Base-by-base conservation (phyloP, 2,888 invertebrate species). In the Heliconius ethilla region DNA sequence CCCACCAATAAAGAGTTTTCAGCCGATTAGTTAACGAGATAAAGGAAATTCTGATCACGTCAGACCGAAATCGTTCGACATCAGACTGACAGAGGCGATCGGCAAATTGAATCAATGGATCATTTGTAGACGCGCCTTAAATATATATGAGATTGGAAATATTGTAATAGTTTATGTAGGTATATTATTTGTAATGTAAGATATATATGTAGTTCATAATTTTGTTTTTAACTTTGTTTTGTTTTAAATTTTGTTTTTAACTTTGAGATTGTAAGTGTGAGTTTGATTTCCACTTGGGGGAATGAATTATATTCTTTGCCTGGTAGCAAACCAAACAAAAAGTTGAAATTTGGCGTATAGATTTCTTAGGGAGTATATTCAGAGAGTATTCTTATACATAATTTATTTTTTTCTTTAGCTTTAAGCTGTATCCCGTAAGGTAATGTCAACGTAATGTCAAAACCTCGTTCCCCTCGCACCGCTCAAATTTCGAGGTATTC, bases 21-120 rank as follows among this genome's bases (percentile, higher is more conserved):
- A 65, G 70, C 40, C 79, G 79, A 76, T 79, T 77, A 77, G 75
- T 74, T 70, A 79, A 79, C 79, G 79, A 75, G 79, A 65, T 63
- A 37, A 65, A 67, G 51, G 45, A 22, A 40, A 83, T 84, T 82
- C 83, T 65, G 79, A 81, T 81, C 83, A 82, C 84, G 83, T 83
- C 80, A 82, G 76, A 78, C 76, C 80, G 62, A 80, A 81, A 83
- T 83, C 82, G 82, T 80, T 74, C 75, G 77, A 81, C 81, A 83
- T 84, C 82, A 82, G 81, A 78, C 72, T 62, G 74, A 70, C 74
- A 72, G 76, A 76, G 76, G 77, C 67, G 33, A 73, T 67, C 65
- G 62, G 45, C 55, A 75, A 77, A 79, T 79, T 77, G 78, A 78
- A 80, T 80, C 76, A 79, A 79, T 73, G 72, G 77, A 77, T 79